Evolutionary conservation across 2,113 vertebrate species (phyloP).

Genomic region (Orycteropus afer): DNA sequence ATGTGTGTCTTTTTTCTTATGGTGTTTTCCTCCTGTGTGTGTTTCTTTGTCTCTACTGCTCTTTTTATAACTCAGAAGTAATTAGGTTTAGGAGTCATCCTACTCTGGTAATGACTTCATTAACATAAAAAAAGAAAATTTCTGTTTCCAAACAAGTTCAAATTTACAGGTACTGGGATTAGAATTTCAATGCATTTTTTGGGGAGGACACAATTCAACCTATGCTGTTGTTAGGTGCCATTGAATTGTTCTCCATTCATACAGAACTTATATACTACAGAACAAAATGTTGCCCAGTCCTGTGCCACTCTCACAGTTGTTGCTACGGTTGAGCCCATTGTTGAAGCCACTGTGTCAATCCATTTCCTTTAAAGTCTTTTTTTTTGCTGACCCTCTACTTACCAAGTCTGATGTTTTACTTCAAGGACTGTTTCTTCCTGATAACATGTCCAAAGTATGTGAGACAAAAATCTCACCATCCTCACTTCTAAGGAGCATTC

Average conservation of each 20-base stretch:
- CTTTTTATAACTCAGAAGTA: not conserved
- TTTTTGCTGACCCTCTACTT: no score
- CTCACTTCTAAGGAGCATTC: no score
- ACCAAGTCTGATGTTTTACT: no score
- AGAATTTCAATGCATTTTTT: not conserved
- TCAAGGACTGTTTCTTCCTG: no score
- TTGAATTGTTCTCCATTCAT: not conserved
- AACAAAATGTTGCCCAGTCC: not conserved
- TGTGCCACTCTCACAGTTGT: not conserved
- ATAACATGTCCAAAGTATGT: no score
- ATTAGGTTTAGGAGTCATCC: not conserved
- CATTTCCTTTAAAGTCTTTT: no score
- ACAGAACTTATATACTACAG: no score
- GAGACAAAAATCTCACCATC: no score
- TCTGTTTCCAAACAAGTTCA: not conserved
- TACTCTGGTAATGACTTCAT: not conserved
- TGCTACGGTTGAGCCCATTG: no score
- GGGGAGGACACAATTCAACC: not conserved
- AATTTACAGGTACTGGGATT: not conserved
- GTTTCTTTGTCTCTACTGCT: not conserved
- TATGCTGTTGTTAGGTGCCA: not conserved
- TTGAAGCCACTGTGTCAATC: no score
- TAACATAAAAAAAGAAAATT: not conserved
- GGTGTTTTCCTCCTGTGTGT: no score
- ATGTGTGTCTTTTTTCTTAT: no score